Percentiles rank a stretch among this genome's conserved stretches.
These are phyloP conservation scores for Isichthys henryi DNA, from an alignment of 2,113 vertebrate species.

Conservation along the genomic window DNA sequence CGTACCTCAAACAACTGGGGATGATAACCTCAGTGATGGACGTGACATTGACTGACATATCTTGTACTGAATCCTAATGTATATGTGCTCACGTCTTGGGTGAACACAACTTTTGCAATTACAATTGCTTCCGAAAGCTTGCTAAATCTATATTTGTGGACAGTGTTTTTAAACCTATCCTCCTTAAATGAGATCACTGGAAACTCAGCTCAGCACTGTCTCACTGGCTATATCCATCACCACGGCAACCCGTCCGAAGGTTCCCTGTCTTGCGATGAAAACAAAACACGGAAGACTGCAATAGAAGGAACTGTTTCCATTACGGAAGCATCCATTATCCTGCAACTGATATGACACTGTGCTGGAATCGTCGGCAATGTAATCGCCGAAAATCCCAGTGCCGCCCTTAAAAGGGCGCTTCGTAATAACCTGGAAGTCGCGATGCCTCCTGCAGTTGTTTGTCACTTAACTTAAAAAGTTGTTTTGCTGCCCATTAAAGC, in stretches of 20 bases:
- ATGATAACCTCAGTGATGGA: neutral
- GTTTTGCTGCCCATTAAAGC: constrained; percentile 59
- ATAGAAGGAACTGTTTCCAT: constrained; percentile 36
- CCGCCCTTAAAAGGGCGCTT: constrained; percentile 49
- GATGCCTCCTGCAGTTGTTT: constrained; percentile 60
- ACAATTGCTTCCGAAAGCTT: neutral
- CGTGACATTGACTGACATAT: neutral
- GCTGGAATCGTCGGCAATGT: constrained; percentile 34
- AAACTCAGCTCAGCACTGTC: neutral
- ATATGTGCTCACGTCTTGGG: neutral
- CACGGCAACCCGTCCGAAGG: constrained; percentile 13
- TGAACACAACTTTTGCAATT: neutral
- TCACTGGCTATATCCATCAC: constrained; percentile 12
- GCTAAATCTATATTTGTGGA: neutral
- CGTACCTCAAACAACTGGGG: neutral
- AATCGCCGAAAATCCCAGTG: constrained; percentile 43
- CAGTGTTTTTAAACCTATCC: neutral
- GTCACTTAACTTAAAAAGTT: constrained; percentile 51
- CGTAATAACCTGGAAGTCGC: constrained; percentile 28
- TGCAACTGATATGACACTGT: constrained; percentile 39
- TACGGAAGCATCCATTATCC: constrained; percentile 21
- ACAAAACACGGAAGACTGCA: constrained; percentile 22
- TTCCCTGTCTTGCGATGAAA: constrained; percentile 23
- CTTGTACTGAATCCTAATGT: neutral
- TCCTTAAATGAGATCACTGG: constrained; percentile 4